Evolutionary conservation across 2,797 vertebrate genomes (phyloP).

Genomic region (Ctenopoma kingsleyae): DNA sequence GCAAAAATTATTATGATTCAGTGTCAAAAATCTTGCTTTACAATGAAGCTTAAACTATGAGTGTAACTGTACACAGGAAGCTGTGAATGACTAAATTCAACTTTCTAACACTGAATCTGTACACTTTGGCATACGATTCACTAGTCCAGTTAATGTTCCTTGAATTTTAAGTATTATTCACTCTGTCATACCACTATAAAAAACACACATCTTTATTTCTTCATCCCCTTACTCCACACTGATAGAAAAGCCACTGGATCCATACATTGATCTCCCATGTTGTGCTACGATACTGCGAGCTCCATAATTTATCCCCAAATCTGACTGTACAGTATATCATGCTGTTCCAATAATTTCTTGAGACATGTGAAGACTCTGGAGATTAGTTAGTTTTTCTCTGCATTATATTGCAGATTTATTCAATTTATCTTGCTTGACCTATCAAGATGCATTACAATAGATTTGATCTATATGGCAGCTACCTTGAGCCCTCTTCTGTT

Average conservation of each 20-base stretch:
- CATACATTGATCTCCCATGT: conserved; percentile 43
- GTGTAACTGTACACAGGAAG: no score
- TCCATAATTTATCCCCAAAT: conserved; percentile 19
- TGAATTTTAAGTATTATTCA: background rate
- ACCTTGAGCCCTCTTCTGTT: background rate
- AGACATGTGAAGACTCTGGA: conserved; percentile 5
- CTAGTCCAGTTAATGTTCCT: background rate
- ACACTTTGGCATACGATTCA: no score
- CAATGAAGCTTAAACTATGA: no score
- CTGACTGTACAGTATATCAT: conserved; percentile 3
- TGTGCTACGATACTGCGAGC: background rate
- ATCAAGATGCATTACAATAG: conserved; percentile 5
- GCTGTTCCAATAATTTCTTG: conserved; percentile 24
- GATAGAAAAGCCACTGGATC: conserved; percentile 38
- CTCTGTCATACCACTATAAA: background rate
- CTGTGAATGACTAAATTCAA: no score
- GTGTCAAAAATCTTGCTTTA: background rate
- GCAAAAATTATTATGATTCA: no score
- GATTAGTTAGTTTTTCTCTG: conserved; percentile 10
- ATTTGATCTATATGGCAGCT: conserved; percentile 26
- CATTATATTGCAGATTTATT: conserved; percentile 26
- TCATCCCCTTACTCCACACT: background rate
- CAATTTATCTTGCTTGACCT: conserved; percentile 11
- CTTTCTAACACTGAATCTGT: no score
- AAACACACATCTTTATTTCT: conserved; percentile 8